Evolutionary conservation across 2,888 invertebrate genomes (phyloP).

Genomic region (Drosophila picticornis): DNA sequence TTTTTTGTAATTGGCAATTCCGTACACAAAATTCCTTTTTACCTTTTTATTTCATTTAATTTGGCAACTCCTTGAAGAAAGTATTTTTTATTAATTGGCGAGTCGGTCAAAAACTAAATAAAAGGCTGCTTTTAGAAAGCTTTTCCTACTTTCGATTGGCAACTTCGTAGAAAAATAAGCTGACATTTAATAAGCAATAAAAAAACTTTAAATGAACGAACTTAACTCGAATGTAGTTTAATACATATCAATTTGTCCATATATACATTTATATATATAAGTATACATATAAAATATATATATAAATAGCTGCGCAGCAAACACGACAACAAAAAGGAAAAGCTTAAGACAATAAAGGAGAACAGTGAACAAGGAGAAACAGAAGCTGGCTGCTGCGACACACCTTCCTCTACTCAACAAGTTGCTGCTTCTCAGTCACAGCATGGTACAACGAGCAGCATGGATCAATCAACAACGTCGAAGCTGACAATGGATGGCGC

Average conservation of each 20-base stretch:
- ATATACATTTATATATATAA: slow-evolving; percentile 28
- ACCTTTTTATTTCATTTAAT: background rate
- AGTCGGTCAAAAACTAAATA: background rate
- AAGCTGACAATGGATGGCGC: slow-evolving; percentile 32
- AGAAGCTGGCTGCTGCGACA: slow-evolving; percentile 35
- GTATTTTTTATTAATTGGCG: background rate
- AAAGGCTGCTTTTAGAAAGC: background rate
- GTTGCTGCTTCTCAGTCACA: slow-evolving; percentile 23
- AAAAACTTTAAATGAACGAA: background rate
- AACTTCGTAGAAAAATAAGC: background rate
- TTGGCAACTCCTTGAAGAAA: background rate
- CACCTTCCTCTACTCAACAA: slow-evolving; percentile 18
- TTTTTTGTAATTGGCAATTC: background rate
- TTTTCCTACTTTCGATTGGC: background rate
- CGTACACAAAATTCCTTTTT: background rate
- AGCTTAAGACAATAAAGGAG: slow-evolving; percentile 70
- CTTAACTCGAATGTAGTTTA: background rate
- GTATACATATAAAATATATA: slow-evolving; percentile 46
- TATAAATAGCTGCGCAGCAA: slow-evolving; percentile 83
- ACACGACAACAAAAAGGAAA: slow-evolving; percentile 79
- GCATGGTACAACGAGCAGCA: slow-evolving; percentile 24
- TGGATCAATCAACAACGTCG: slow-evolving; percentile 35
- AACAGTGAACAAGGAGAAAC: slow-evolving; percentile 37
- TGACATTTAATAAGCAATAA: background rate
- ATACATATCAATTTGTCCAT: background rate